Percentiles rank a stretch among this genome's conserved stretches.
Evolutionary conservation across 1,140 invertebrate genomes (phyloP).

Genomic region (Stegodyphus mimosarum): DNA sequence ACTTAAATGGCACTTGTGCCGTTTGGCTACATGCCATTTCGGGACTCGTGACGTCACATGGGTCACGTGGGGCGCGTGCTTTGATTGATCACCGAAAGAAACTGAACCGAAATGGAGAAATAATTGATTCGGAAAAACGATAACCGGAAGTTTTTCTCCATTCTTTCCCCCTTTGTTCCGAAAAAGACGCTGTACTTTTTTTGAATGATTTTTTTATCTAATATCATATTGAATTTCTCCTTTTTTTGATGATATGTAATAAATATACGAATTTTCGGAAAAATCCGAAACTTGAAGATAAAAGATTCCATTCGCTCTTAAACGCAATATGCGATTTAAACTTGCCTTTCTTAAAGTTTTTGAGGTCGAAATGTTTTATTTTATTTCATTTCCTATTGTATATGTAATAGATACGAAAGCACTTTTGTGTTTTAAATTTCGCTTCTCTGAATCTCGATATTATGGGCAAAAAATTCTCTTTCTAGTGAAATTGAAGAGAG

Average conservation of each 20-base stretch:
- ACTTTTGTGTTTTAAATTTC: constrained; percentile 52
- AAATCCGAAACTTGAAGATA: constrained; percentile 36
- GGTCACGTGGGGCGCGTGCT: constrained; percentile 27
- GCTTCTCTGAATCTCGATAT: not conserved
- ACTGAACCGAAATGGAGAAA: constrained; percentile 51
- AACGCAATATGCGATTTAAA: constrained; percentile 54
- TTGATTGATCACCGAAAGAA: constrained; percentile 46
- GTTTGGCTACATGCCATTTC: not conserved
- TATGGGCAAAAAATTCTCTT: constrained; percentile 6
- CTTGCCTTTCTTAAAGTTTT: constrained; percentile 37
- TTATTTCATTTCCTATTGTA: constrained; percentile 53
- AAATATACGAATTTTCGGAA: constrained; percentile 52
- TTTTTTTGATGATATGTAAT: constrained; percentile 47
- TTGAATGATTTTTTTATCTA: constrained; percentile 33
- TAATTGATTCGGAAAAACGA: constrained; percentile 56
- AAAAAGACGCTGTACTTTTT: constrained; percentile 15
- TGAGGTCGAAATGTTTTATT: constrained; percentile 23
- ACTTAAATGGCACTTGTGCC: too few relatives aligned
- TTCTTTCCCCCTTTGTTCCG: constrained; percentile 26
- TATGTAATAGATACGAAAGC: constrained; percentile 49
- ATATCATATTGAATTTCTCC: constrained; percentile 54
- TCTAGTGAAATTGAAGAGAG: constrained; percentile 36
- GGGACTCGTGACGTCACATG: constrained; percentile 8
- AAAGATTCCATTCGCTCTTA: constrained; percentile 37
- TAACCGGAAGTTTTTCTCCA: constrained; percentile 45